Conservation (phyloP, 2,888 invertebrate genomes). For the Hirtodrosophila histrioides region DNA sequence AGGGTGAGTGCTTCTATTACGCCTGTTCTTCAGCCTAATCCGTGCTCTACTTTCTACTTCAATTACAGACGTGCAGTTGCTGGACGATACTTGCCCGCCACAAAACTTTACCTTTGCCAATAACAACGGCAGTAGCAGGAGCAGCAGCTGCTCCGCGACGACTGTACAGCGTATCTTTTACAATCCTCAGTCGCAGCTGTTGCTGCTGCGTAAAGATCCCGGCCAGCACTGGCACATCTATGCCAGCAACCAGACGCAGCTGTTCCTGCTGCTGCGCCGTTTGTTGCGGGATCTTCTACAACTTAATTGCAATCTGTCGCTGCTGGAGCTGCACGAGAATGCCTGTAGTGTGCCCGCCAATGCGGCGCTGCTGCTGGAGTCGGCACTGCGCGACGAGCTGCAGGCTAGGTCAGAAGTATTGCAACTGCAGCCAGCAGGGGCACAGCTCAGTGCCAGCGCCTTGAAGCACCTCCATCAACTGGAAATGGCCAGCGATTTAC, state of each 20-base stretch:
- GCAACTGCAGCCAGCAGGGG: background rate
- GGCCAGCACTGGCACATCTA: slow-evolving; percentile 65
- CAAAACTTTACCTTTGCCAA: slow-evolving; percentile 20
- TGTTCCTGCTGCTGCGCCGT: slow-evolving; percentile 60
- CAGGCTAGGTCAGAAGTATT: slow-evolving; percentile 32
- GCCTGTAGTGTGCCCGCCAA: slow-evolving; percentile 12
- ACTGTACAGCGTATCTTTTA: slow-evolving; percentile 60
- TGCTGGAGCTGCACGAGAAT: slow-evolving; percentile 30
- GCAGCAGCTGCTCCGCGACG: background rate
- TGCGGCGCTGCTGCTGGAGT: slow-evolving; percentile 59
- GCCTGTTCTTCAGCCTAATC: background rate
- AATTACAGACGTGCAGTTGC: slow-evolving; percentile 8
- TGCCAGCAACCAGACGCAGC: slow-evolving; percentile 55
- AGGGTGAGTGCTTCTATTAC: slow-evolving; percentile 1
- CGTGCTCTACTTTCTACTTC: background rate
- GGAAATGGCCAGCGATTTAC: slow-evolving; percentile 61
- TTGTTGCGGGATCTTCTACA: slow-evolving; percentile 65
- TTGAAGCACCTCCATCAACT: slow-evolving; percentile 36
- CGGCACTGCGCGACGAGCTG: slow-evolving; percentile 71
- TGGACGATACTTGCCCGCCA: slow-evolving; percentile 31
- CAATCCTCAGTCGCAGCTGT: slow-evolving; percentile 52
- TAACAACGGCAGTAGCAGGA: background rate
- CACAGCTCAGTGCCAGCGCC: background rate
- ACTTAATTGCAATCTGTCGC: slow-evolving; percentile 66
- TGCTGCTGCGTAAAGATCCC: slow-evolving; percentile 61